Evolutionary conservation across 2,888 invertebrate species (phyloP), one percentile per base, ranked within the genome.

Genomic region (Oeneis ivallda): DNA sequence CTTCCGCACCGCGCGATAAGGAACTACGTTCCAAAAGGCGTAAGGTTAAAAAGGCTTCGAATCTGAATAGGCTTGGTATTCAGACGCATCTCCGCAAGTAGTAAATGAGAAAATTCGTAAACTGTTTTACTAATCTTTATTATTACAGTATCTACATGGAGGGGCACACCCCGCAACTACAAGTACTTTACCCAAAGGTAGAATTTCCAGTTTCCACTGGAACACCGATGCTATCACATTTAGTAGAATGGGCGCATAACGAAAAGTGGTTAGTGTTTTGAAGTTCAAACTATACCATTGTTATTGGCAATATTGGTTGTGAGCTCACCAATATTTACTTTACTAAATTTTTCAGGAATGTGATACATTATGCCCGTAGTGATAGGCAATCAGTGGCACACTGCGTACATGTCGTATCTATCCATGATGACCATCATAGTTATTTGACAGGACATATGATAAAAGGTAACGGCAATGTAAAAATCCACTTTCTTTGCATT

Each of bases 221-320:
- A 41, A 98, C 98, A 0, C 95, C 96, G 0, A 95, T 95, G 93
- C 93, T 98, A 26, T 94, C 96, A 0, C 95, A 97, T 10, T 85
- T 95, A 11, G 93, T 98, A n/a, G 93, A 93, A 72, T 98, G 98
- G 97, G 95, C 97, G 69, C 98, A 98, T 76, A 85, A 90, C 10
- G 93, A 94, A 64, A 92, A 93, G 70, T 96, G 95, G 95, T 90
- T 70, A 78, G 73, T 62, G 6, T 26, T 54, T 43, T 32, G 41
- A 10, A 47, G 9, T 8, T 17, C 15, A 47, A 15, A 45, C 0
- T 2, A 15, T 9, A 45, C 15, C 7, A 15, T 45, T 15, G 8
- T 15, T 15, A 15, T 45, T 15, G 6, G 15, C 15, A 15, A 7
- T n/a, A 7, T 45, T 15, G 6, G 2, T 8, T 9, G 1, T 9